Evolutionary conservation across 2,888 invertebrate species (phyloP), one percentile per base, ranked within the genome.

Genomic region (Spatulosminthurus flaviceps): DNA sequence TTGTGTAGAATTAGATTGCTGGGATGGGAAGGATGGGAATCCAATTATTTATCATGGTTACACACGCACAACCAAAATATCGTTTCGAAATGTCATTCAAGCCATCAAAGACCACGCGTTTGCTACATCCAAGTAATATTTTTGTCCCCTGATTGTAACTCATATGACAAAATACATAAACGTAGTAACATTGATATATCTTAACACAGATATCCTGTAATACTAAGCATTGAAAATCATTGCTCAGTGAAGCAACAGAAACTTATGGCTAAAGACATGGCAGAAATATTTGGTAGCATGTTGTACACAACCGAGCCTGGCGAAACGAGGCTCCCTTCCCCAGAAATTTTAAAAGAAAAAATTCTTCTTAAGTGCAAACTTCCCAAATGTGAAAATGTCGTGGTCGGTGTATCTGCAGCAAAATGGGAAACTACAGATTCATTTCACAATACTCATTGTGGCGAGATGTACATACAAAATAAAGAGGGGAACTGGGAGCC

Each of bases 221-320:
- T 79, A 11, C 67, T 79, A 16, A 79, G 79, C 74, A 79, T 79
- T 24, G 79, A 79, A 21, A 79, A 79, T 21, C 79, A 79, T 64
- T 79, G 79, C 24, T 28, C 41, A n/a, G 11, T 69, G 9, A 67
- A 67, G 19, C 79, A 79, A 29, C 74, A 79, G 43, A 24, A 28
- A 24, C 16, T 74, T 1, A 79, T 72, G 77, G 73, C 72, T 11
- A 76, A 78, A 22, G 28, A 69, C 24, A 77, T 81, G 22, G 92
- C 92, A 86, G 95, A 96, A 87, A 92, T 95, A 0, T 94, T 95
- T 87, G 95, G 95, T 0, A 96, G 96, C 77, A 91, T 93, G 91
- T 89, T 98, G n/a, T 87, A 97, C 0, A 90, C 91, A 0, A 92
- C 93, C 84, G 93, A 94, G 0, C 88, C 92, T 24, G 94, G 95